Evolutionary conservation across 2,113 vertebrate genomes (phyloP).

Genomic region (Caranx melampygus): DNA sequence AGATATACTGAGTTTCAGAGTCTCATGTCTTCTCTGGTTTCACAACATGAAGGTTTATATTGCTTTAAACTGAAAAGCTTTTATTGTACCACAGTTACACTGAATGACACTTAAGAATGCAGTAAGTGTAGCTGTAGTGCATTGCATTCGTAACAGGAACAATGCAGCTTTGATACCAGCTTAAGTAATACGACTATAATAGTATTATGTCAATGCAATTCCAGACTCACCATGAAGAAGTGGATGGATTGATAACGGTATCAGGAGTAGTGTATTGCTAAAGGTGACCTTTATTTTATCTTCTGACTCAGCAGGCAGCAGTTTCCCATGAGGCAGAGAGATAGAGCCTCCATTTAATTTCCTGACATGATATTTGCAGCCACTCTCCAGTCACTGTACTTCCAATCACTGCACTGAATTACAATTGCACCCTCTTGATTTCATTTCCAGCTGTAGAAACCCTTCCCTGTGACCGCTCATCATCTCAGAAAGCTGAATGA

Average conservation of each 20-base stretch:
- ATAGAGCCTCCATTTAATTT: slow-evolving; percentile 57
- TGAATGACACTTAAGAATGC: slow-evolving; percentile 23
- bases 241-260: slow-evolving; percentile 35
- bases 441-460: slow-evolving; percentile 39
- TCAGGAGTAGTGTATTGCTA: slow-evolving; percentile 14
- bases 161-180: slow-evolving; percentile 27
- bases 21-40: slow-evolving; percentile 1
- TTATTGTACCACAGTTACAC: slow-evolving; percentile 27
- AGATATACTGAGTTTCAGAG: slow-evolving; percentile 9
- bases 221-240: slow-evolving; percentile 28
- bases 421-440: slow-evolving; percentile 56
- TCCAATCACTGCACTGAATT: slow-evolving; percentile 53
- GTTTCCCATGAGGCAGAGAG: slow-evolving; percentile 38
- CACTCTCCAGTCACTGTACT: slow-evolving; percentile 30
- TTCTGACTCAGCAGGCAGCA: slow-evolving; percentile 37
- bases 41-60: not conserved
- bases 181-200: slow-evolving; percentile 1
- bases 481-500: slow-evolving; percentile 27
- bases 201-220: slow-evolving; percentile 14
- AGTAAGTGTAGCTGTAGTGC: slow-evolving; percentile 7
- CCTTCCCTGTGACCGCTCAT: slow-evolving; percentile 24
- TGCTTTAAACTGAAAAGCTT: slow-evolving; percentile 39
- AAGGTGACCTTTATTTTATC: slow-evolving; percentile 60
- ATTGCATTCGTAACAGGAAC: slow-evolving; percentile 20
- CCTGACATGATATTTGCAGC: slow-evolving; percentile 58